Evolutionary conservation across 2,888 invertebrate species (phyloP).

Genomic region (Meganola albula): DNA sequence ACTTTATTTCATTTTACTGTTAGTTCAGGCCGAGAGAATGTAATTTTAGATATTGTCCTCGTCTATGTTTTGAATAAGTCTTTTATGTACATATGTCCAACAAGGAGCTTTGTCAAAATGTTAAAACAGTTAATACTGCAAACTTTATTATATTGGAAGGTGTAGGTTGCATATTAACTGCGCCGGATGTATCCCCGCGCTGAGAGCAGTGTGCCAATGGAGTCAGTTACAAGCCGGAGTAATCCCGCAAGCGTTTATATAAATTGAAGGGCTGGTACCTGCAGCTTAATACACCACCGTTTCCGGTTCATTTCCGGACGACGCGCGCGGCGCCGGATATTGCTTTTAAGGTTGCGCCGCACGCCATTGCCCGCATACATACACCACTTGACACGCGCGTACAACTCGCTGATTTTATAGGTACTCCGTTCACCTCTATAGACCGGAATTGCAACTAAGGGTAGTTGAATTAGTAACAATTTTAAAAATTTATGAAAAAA

Average conservation of each 20-base stretch:
- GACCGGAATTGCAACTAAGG: no score
- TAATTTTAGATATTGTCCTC: slow-evolving; percentile 69
- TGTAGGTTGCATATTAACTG: slow-evolving; percentile 65
- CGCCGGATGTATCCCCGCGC: slow-evolving; percentile 55
- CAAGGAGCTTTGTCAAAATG: slow-evolving; percentile 31
- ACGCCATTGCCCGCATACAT: slow-evolving; percentile 52
- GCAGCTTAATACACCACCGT: slow-evolving; percentile 78
- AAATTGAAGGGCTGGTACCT: slow-evolving; percentile 78
- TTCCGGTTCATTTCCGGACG: slow-evolving; percentile 79
- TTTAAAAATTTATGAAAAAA: no score
- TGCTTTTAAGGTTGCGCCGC: slow-evolving; percentile 77
- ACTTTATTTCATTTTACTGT: slow-evolving; percentile 76
- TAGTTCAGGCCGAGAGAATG: slow-evolving; percentile 71
- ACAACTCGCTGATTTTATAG: slow-evolving; percentile 22
- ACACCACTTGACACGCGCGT: slow-evolving; percentile 29
- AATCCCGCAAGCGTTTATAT: slow-evolving; percentile 72
- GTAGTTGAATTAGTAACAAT: no score
- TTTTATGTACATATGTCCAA: slow-evolving; percentile 31
- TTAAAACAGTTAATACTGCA: neutral
- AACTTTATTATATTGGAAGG: slow-evolving; percentile 18
- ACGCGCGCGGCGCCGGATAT: slow-evolving; percentile 77
- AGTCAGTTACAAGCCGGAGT: slow-evolving; percentile 46
- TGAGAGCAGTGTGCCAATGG: slow-evolving; percentile 41
- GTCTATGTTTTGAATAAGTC: slow-evolving; percentile 47
- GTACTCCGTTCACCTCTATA: no score